These are phyloP conservation scores for Drosophila barbarae DNA, from an alignment of 2,888 invertebrate species.

Conservation along the genomic window DNA sequence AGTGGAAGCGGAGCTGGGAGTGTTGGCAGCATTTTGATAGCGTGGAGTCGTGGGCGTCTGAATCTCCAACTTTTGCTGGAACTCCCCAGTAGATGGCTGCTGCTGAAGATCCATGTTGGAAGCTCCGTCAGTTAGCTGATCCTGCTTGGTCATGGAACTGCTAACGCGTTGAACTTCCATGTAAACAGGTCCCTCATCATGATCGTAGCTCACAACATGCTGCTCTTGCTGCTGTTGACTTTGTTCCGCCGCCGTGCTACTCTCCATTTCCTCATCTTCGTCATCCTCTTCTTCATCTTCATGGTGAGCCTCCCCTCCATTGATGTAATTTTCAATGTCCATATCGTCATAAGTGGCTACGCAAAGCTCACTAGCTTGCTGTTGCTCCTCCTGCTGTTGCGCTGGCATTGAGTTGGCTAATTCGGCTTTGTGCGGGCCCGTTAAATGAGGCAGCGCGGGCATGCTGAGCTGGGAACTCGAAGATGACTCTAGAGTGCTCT, in stretches of 20 bases:
- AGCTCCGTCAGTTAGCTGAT: slow-evolving; percentile 29
- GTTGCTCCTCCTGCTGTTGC: slow-evolving; percentile 50
- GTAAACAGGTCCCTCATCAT: slow-evolving; percentile 55
- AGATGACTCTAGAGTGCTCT: slow-evolving; percentile 41
- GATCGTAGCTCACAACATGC: slow-evolving; percentile 54
- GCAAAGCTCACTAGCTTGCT: slow-evolving; percentile 55
- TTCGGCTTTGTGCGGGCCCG: slow-evolving; percentile 60
- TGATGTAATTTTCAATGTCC: slow-evolving; percentile 76
- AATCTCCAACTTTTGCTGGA: slow-evolving; percentile 51
- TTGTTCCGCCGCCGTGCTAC: slow-evolving; percentile 40
- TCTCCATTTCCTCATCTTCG: slow-evolving; percentile 40
- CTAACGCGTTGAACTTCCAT: slow-evolving; percentile 53
- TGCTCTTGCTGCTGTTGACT: slow-evolving; percentile 45
- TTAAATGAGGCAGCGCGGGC: slow-evolving; percentile 60
- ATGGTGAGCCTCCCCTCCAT: slow-evolving; percentile 70
- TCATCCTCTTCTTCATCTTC: slow-evolving; percentile 50
- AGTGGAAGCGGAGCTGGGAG: slow-evolving; percentile 50
- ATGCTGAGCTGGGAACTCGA: slow-evolving; percentile 53
- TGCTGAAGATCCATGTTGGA: slow-evolving; percentile 46
- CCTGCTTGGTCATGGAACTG: slow-evolving; percentile 40
- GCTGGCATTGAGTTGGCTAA: slow-evolving; percentile 24
- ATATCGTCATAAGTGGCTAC: slow-evolving; percentile 73
- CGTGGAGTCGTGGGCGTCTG: slow-evolving; percentile 44
- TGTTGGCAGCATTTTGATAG: slow-evolving; percentile 35
- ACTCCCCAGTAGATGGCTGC: slow-evolving; percentile 42